Conservation (phyloP, 2,888 invertebrate species). For the Caenorhabditis macrosperma region DNA sequence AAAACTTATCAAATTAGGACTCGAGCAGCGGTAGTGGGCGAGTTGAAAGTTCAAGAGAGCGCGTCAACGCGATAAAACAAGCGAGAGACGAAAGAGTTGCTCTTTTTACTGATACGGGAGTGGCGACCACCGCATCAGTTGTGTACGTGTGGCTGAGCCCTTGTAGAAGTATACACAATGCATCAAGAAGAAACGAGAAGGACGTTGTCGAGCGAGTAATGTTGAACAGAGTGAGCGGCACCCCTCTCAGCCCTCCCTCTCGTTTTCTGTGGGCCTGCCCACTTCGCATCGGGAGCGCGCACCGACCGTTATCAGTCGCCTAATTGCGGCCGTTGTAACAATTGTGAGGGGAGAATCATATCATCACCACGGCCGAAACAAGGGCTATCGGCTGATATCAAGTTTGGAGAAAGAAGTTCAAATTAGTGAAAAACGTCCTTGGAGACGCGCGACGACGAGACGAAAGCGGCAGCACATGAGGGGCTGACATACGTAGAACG, state of each 20-base stretch:
- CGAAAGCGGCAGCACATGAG: conserved; percentile 38
- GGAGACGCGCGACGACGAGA: conserved; percentile 18
- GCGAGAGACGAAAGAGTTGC: not conserved
- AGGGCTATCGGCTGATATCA: not conserved
- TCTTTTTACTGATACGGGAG: conserved; percentile 1
- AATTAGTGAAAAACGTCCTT: conserved; percentile 14
- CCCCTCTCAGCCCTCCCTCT: conserved; percentile 56
- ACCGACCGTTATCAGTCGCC: conserved; percentile 9
- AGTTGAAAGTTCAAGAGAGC: not conserved
- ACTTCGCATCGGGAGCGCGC: conserved; percentile 43
- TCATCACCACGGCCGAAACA: not conserved
- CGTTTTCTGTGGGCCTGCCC: conserved; percentile 40
- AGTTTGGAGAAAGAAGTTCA: not conserved
- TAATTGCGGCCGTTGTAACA: not conserved
- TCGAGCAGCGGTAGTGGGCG: not conserved
- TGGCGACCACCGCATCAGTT: not conserved
- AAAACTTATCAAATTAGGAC: conserved; percentile 1
- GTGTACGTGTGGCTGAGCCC: conserved; percentile 44
- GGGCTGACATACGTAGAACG: conserved; percentile 17
- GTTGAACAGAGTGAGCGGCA: conserved; percentile 63
- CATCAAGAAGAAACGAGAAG: conserved; percentile 64
- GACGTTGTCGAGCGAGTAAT: conserved; percentile 63
- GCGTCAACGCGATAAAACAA: conserved; percentile 9
- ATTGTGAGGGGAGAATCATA: not conserved
- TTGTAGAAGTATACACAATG: conserved; percentile 59